Conservation (phyloP, 2,113 vertebrate genomes). For the Sciurus niger region DNA sequence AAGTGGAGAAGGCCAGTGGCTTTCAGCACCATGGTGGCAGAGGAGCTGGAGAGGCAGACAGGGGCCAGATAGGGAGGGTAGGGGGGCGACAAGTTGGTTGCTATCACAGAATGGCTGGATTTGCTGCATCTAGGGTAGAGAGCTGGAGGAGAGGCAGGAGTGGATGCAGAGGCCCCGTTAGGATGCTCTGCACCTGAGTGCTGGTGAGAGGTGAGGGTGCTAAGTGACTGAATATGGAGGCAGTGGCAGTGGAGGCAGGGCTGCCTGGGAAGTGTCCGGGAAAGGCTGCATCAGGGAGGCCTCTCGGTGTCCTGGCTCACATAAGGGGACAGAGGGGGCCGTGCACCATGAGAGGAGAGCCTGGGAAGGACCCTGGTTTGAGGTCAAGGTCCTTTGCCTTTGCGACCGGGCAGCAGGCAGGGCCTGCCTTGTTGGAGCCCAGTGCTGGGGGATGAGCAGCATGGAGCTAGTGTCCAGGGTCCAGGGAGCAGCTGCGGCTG, state of each 20-base stretch:
- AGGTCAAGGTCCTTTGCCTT: rapidly evolving
- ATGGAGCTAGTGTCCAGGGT: rapidly evolving
- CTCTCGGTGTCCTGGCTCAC: neutral
- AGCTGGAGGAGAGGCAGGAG: too few relatives aligned
- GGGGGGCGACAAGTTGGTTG: neutral
- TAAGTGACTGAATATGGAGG: neutral
- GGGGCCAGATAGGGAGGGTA: neutral
- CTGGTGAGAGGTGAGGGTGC: neutral
- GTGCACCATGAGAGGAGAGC: too few relatives aligned
- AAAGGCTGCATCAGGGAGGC: neutral
- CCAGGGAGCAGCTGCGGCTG: rapidly evolving
- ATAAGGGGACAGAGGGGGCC: rapidly evolving
- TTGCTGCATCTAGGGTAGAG: neutral
- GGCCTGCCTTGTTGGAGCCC: rapidly evolving
- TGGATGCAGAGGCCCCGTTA: neutral
- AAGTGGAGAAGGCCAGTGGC: neutral
- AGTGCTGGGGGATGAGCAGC: neutral
- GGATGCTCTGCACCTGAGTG: neutral
- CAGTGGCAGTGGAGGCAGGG: rapidly evolving
- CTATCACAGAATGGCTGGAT: rapidly evolving
- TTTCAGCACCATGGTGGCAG: neutral
- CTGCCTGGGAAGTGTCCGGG: too few relatives aligned
- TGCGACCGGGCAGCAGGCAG: neutral
- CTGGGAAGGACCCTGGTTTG: too few relatives aligned
- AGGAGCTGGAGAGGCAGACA: neutral